Conservation (phyloP, 2,113 vertebrate genomes). For the Pteropus alecto region DNA sequence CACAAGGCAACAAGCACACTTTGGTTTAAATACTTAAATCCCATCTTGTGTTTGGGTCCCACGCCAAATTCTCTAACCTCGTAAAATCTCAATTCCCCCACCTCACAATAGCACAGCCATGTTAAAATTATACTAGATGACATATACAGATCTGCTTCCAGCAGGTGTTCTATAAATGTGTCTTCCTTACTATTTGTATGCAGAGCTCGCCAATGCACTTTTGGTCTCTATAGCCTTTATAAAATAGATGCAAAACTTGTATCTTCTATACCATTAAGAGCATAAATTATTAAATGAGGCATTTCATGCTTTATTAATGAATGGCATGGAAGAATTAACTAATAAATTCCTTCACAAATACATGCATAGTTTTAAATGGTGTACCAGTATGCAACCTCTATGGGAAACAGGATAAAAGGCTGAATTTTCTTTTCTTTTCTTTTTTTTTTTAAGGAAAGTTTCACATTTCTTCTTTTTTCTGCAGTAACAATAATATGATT, state of each 20-base stretch:
- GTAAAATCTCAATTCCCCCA: background rate
- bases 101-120: background rate
- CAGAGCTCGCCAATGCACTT: background rate
- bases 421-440: background rate
- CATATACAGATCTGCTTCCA: too few species aligned
- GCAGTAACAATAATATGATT: background rate
- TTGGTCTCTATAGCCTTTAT: background rate
- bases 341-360: background rate
- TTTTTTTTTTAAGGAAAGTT: background rate
- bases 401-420: background rate
- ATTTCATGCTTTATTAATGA: background rate
- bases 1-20: background rate
- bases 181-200: background rate
- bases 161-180: background rate
- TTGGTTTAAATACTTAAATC: background rate
- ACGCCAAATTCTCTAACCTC: background rate
- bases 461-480: background rate
- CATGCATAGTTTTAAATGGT: background rate
- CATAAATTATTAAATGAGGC: background rate
- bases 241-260: background rate
- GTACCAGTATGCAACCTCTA: background rate
- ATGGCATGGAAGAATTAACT: background rate
- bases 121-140: background rate
- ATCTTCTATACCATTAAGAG: background rate
- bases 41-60: background rate